Evolutionary conservation across 2,797 vertebrate genomes (phyloP).

Genomic region (Pantherophis vulpinus): DNA sequence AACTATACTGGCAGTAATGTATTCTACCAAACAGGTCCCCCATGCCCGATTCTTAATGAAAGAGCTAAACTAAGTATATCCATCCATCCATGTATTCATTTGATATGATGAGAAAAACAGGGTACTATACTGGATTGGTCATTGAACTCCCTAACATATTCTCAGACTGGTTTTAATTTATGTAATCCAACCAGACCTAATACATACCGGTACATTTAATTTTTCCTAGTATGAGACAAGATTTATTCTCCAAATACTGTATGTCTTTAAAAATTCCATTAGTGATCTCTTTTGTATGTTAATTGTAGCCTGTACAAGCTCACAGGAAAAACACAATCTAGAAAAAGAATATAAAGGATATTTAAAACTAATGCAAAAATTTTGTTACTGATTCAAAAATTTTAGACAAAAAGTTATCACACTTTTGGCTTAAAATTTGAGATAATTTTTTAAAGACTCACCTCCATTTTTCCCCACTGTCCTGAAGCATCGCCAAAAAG

Average conservation of each 20-base stretch:
- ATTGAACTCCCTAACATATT: background rate
- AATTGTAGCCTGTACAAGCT: background rate
- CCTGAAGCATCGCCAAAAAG: slow-evolving; percentile 94
- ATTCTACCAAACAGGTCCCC: background rate
- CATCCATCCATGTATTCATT: background rate
- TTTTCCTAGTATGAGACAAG: background rate
- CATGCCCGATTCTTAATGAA: background rate
- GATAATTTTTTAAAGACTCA: slow-evolving; percentile 61
- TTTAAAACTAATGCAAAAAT: slow-evolving; percentile 30
- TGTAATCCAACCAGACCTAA: background rate
- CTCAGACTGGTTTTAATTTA: background rate
- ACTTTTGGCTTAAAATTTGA: background rate
- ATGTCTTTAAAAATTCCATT: background rate
- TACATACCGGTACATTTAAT: background rate
- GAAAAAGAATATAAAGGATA: background rate
- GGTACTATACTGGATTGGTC: background rate
- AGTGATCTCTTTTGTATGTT: background rate
- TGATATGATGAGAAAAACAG: no score
- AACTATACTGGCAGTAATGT: background rate
- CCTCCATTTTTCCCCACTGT: slow-evolving; percentile 93
- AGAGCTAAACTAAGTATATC: background rate
- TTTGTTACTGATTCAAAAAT: background rate
- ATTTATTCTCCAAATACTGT: background rate
- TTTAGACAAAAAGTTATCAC: background rate
- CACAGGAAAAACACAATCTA: background rate